These are phyloP conservation scores for Phalacrocorax aristotelis DNA, from an alignment of 2,113 vertebrate species.

Conservation along the genomic window DNA sequence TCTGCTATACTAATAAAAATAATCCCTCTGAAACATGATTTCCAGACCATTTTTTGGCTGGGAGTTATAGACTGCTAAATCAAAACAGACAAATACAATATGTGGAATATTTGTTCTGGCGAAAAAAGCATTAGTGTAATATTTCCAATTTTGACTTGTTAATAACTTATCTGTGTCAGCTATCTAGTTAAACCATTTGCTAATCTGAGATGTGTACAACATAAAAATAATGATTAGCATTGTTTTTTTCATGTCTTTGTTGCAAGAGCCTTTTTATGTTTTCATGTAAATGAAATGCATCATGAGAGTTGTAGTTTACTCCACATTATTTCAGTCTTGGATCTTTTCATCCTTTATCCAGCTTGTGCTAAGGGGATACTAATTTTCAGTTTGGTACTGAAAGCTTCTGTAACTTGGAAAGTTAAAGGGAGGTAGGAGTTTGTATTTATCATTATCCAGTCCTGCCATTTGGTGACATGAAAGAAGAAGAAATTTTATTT, in stretches of 20 bases:
- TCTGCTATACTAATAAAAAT: background rate
- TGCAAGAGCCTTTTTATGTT: background rate
- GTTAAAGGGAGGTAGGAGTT: background rate
- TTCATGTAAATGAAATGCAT: conserved; percentile 4
- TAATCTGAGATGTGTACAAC: conserved; percentile 15
- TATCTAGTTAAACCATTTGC: background rate
- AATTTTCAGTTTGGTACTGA: conserved; percentile 2
- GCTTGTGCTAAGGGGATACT: background rate
- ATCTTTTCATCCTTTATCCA: conserved; percentile 9
- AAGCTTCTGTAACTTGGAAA: background rate
- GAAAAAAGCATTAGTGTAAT: background rate
- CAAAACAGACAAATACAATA: background rate
- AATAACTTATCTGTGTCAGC: background rate
- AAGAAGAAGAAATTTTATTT: background rate
- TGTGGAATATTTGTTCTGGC: background rate
- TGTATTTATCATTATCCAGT: background rate
- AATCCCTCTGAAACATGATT: background rate
- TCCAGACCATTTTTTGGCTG: background rate
- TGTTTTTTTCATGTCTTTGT: background rate
- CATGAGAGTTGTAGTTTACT: background rate
- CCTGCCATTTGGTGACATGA: background rate
- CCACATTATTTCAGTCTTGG: background rate
- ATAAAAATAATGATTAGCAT: background rate
- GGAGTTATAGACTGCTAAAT: background rate
- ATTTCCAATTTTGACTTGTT: conserved; percentile 25